Conservation (phyloP, 2,113 vertebrate species). For the Cyanocitta stelleri region DNA sequence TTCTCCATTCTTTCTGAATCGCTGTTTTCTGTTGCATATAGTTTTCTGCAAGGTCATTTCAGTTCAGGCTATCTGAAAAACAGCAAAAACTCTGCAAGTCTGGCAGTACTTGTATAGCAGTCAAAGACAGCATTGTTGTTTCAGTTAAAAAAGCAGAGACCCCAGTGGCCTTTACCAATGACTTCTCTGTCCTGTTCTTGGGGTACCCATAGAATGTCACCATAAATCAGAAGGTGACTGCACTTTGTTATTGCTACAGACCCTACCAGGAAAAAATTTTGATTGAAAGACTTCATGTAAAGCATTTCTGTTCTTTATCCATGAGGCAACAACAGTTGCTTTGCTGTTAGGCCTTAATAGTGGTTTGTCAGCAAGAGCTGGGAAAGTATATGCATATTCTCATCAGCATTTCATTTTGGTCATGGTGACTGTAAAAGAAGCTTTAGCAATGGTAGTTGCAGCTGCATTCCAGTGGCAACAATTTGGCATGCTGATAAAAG, state of each 20-base stretch:
- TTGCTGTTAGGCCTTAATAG: background rate
- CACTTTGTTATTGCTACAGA: background rate
- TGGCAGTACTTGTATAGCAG: background rate
- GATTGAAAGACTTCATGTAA: background rate
- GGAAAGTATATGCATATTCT: background rate
- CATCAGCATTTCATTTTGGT: background rate
- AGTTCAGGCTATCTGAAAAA: conserved; percentile 10
- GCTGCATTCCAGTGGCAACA: background rate
- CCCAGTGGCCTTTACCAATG: background rate
- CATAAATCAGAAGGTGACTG: background rate
- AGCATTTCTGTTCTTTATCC: background rate
- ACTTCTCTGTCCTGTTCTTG: background rate
- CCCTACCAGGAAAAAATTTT: background rate
- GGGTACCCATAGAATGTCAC: background rate
- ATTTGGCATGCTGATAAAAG: background rate
- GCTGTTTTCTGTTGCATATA: background rate
- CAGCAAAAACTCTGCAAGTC: background rate
- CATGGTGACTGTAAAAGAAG: background rate
- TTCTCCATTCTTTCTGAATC: conserved; percentile 1
- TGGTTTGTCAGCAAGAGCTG: background rate
- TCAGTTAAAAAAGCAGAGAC: background rate
- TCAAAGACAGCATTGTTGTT: conserved; percentile 19
- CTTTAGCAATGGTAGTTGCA: background rate
- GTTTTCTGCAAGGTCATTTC: conserved; percentile 18
- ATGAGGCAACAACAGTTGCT: background rate